Evolutionary conservation across 2,797 vertebrate species (phyloP).

Genomic region (Periparus ater): DNA sequence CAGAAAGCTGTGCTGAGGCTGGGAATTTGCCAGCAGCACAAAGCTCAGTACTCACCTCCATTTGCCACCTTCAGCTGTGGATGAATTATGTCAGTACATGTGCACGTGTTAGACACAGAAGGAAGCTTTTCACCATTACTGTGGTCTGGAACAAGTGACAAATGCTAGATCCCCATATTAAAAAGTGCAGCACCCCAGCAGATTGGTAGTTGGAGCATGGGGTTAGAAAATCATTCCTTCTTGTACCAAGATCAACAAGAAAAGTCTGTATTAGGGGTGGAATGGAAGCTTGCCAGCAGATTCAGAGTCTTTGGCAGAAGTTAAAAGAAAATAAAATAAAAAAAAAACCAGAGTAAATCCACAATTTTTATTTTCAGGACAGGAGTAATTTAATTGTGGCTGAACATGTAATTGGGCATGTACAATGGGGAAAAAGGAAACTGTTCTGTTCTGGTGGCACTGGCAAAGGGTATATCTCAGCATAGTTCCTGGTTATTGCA

Average conservation of each 20-base stretch:
- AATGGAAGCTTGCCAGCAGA: not conserved
- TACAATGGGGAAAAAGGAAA: not conserved
- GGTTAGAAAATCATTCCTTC: not conserved
- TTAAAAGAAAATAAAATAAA: not conserved
- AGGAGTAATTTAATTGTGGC: not conserved
- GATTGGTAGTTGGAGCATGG: not conserved
- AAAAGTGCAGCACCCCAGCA: not conserved
- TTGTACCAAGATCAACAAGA: not conserved
- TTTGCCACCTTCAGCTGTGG: not conserved
- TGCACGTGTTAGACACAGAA: not conserved
- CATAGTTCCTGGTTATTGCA: accelerated
- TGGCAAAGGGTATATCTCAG: not conserved
- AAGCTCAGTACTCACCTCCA: not conserved
- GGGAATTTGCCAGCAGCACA: not conserved
- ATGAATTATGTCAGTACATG: accelerated
- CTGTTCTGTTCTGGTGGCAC: not conserved
- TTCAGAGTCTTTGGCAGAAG: not conserved
- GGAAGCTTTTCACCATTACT: not conserved
- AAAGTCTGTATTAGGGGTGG: not conserved
- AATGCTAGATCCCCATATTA: not conserved
- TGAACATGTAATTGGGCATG: not conserved
- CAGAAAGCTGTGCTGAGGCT: not conserved
- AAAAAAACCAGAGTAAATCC: not conserved
- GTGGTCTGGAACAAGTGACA: not conserved
- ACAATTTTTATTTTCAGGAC: not conserved